Conservation (phyloP, 2,888 invertebrate species). For the Dendrolimus houi region DNA sequence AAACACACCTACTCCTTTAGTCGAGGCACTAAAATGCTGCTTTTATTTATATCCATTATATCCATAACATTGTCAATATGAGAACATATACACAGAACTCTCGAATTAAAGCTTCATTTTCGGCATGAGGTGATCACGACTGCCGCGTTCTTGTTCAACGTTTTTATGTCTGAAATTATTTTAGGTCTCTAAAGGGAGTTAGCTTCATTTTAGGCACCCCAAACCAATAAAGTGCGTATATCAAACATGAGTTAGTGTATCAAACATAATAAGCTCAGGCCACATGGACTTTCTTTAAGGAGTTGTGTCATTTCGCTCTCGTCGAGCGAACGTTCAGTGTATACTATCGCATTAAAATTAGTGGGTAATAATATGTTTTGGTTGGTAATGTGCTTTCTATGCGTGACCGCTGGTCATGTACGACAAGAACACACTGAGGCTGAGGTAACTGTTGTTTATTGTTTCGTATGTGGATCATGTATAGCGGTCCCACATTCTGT, state of each 20-base stretch:
- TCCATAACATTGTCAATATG: background rate
- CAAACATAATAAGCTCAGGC: slow-evolving; percentile 47
- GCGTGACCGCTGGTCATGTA: slow-evolving; percentile 27
- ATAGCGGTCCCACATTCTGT: slow-evolving; percentile 7
- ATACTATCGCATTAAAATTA: slow-evolving; percentile 3
- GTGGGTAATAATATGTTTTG: slow-evolving; percentile 33
- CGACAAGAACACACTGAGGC: slow-evolving; percentile 32
- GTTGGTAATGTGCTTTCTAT: slow-evolving; percentile 33
- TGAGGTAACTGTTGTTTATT: slow-evolving; percentile 33
- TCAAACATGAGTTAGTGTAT: slow-evolving; percentile 63
- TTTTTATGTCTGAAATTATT: too few relatives aligned
- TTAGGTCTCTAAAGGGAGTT: slow-evolving; percentile 3
- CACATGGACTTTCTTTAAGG: slow-evolving; percentile 40
- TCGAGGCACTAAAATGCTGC: slow-evolving; percentile 50
- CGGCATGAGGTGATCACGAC: too few relatives aligned
- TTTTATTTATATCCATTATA: slow-evolving; percentile 11
- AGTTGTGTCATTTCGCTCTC: slow-evolving; percentile 9
- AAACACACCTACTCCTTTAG: slow-evolving; percentile 48
- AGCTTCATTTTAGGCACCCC: slow-evolving; percentile 53
- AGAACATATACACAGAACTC: background rate
- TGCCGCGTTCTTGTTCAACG: too few relatives aligned
- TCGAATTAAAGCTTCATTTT: background rate
- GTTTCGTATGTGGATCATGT: slow-evolving; percentile 14
- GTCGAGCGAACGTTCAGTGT: background rate
- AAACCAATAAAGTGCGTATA: slow-evolving; percentile 49